Percentiles rank a stretch among this genome's conserved stretches.
Evolutionary conservation across 2,113 vertebrate genomes (phyloP).

Genomic region (Struthidea cinerea): DNA sequence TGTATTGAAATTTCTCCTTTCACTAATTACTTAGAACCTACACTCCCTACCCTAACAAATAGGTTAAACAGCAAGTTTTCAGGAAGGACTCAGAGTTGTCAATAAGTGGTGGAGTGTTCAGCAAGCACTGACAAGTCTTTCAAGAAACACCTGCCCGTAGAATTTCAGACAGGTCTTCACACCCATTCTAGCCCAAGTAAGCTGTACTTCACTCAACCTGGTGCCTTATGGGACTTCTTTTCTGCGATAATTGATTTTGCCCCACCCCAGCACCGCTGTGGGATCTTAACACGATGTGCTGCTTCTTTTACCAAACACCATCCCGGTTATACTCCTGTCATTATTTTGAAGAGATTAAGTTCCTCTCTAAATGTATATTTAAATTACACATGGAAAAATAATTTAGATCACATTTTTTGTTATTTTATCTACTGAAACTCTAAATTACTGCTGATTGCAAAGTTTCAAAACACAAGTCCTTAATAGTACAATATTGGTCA

Average conservation of each 20-base stretch:
- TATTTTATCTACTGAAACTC: background rate
- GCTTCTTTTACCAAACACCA: background rate
- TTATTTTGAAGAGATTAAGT: background rate
- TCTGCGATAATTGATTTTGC: background rate
- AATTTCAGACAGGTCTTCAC: background rate
- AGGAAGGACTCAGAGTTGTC: background rate
- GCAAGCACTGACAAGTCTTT: background rate
- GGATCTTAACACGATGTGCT: background rate
- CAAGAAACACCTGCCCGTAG: background rate
- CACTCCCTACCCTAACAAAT: background rate
- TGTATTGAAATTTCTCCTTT: background rate
- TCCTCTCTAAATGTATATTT: background rate
- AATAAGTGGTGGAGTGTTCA: background rate
- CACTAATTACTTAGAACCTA: background rate
- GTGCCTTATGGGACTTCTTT: background rate
- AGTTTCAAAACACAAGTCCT: background rate
- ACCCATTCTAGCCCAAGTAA: background rate
- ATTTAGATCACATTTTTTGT: background rate
- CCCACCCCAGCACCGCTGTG: fast-evolving
- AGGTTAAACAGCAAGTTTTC: background rate
- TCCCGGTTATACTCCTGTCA: background rate
- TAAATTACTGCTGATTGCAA: background rate
- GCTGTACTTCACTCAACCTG: background rate
- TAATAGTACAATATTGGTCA: background rate
- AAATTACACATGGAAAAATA: background rate